These are phyloP conservation scores for Chrysochloris asiatica DNA, from an alignment of 2,113 vertebrate genomes.

Conservation along the genomic window DNA sequence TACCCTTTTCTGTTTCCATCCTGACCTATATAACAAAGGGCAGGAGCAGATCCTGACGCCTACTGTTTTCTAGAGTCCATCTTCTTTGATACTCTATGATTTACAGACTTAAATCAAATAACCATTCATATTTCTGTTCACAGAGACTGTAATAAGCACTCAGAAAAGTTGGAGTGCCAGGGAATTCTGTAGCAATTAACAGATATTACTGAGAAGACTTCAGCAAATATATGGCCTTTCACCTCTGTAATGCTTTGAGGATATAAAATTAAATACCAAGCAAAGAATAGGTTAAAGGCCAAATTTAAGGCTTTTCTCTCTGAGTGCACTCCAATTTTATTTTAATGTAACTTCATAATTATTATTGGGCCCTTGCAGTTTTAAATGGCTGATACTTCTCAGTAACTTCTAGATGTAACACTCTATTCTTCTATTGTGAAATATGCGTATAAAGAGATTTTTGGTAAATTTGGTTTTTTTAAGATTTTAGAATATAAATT, in stretches of 20 bases:
- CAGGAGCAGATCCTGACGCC: neutral
- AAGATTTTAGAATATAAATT: neutral
- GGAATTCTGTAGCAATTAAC: neutral
- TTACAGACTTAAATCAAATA: neutral
- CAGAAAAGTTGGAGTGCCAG: neutral
- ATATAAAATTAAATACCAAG: slow-evolving; percentile 13
- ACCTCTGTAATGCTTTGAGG: neutral
- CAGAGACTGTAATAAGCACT: neutral
- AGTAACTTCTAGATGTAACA: neutral
- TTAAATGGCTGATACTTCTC: neutral
- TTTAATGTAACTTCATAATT: neutral
- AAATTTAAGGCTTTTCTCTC: neutral
- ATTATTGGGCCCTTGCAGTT: neutral
- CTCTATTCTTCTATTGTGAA: slow-evolving; percentile 3
- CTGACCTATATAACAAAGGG: neutral
- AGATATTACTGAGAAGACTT: neutral
- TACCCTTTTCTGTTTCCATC: neutral
- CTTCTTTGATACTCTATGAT: neutral
- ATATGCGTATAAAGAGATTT: too few relatives aligned
- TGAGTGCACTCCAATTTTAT: neutral
- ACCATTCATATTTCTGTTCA: neutral
- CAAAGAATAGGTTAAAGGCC: neutral
- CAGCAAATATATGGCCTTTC: neutral
- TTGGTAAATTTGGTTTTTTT: neutral
- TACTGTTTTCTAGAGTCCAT: neutral